A percentile compares a stretch with the other conserved stretches of the same genome.
Conservation (phyloP, 2,888 invertebrate species). For the Pomacea canaliculata region DNA sequence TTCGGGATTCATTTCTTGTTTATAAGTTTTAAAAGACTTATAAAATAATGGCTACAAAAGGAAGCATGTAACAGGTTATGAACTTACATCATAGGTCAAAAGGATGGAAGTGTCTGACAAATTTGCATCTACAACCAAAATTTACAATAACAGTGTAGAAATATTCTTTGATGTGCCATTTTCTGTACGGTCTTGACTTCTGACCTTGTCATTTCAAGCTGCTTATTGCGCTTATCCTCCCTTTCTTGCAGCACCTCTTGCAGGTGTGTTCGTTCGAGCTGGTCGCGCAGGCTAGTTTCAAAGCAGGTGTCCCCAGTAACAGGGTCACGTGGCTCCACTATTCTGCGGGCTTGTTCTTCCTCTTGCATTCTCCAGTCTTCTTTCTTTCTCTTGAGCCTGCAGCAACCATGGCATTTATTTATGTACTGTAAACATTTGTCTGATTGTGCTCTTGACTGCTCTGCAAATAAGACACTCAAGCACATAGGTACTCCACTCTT, state of each 20-base stretch:
- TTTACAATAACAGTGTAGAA: too few relatives aligned
- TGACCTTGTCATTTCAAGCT: constrained; percentile 58
- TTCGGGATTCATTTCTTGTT: too few relatives aligned
- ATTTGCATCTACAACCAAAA: too few relatives aligned
- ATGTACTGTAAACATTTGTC: not conserved
- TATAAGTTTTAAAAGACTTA: too few relatives aligned
- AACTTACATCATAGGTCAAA: too few relatives aligned
- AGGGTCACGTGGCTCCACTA: constrained; percentile 56
- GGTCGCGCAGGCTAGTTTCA: constrained; percentile 51
- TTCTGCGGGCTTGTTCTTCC: constrained; percentile 48
- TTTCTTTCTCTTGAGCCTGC: constrained; percentile 56
- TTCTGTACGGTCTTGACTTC: not conserved
- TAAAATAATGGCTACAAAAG: too few relatives aligned
- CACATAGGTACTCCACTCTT: too few relatives aligned
- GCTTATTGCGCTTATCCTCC: constrained; percentile 42
- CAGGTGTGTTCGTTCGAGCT: constrained; percentile 46
- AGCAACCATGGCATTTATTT: not conserved
- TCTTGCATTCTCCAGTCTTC: constrained; percentile 51
- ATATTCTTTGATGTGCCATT: too few relatives aligned
- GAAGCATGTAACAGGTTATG: too few relatives aligned
- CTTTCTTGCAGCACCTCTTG: constrained; percentile 44
- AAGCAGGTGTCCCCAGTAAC: constrained; percentile 53
- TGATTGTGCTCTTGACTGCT: not conserved
- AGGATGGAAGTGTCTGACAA: too few relatives aligned
- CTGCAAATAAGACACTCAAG: too few relatives aligned